phyloP scores from a whole-genome alignment of 2,113 vertebrate species.

The Ptychochromis oligacanthus region DNA sequence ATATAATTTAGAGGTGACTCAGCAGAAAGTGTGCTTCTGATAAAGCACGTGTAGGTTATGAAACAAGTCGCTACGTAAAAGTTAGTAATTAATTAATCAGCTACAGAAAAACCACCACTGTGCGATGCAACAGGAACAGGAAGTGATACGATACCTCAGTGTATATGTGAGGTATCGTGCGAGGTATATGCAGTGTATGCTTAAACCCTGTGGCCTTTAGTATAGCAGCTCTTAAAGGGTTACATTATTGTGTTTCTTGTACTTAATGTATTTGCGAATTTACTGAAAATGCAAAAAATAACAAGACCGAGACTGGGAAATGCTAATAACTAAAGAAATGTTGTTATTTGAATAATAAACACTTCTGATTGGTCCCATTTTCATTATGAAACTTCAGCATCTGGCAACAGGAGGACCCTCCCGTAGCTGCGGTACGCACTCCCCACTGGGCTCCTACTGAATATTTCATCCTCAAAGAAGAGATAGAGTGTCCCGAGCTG shows the following conservation, averaged over 20 bases:
- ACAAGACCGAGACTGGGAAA: no score
- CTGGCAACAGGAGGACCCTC: not conserved
- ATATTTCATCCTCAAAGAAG: slow-evolving; percentile 67
- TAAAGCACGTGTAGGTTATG: no score
- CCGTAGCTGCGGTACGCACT: slow-evolving; percentile 13
- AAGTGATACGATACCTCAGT: no score
- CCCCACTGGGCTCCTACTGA: slow-evolving; percentile 43
- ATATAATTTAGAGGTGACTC: no score
- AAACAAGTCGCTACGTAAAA: no score
- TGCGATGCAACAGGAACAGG: no score
- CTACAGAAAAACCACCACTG: no score
- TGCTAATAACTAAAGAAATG: not conserved
- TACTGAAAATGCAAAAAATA: not conserved
- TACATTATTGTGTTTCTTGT: not conserved
- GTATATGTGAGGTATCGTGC: no score
- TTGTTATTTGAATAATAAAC: not conserved
- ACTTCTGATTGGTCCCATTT: not conserved
- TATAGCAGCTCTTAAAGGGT: not conserved
- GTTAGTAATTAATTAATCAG: no score
- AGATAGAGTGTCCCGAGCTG: slow-evolving; percentile 28
- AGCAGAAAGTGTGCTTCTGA: no score
- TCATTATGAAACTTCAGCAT: slow-evolving; percentile 19
- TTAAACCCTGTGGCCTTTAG: not conserved
- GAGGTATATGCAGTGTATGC: not conserved
- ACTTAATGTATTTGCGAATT: not conserved